These are phyloP conservation scores for Dromas ardeola DNA, from an alignment of 2,113 vertebrate species.

Conservation along the genomic window DNA sequence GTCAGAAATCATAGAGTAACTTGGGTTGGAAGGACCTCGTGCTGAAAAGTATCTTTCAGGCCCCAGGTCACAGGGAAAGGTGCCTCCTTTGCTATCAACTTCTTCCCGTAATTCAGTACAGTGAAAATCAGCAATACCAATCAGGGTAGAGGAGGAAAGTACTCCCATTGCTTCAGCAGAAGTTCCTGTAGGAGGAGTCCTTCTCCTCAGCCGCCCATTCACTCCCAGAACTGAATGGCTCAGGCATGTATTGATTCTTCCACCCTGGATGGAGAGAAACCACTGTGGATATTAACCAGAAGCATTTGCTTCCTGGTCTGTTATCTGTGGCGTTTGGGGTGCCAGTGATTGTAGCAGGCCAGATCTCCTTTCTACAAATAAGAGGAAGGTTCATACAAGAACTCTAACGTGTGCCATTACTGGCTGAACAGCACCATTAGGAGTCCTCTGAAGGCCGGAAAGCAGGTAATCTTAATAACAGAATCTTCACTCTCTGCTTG, in stretches of 20 bases:
- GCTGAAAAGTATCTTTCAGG: background rate
- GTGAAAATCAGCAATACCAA: background rate
- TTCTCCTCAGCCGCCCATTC: background rate
- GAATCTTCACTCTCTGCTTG: background rate
- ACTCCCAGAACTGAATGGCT: background rate
- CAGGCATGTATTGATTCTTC: background rate
- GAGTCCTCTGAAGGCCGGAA: conserved; percentile 11
- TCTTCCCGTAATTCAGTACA: background rate
- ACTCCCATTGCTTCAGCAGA: background rate
- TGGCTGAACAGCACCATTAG: background rate
- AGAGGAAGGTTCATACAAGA: background rate
- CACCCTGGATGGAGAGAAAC: background rate
- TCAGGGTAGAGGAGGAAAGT: background rate
- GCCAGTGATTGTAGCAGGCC: background rate
- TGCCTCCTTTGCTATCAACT: background rate
- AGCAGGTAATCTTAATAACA: background rate
- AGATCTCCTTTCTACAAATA: background rate
- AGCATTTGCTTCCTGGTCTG: background rate
- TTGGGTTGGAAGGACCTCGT: background rate
- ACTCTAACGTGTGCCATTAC: background rate
- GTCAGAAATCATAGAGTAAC: background rate
- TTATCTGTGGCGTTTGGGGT: background rate
- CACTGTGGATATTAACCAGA: background rate
- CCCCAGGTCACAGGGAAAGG: background rate
- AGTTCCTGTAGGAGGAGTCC: background rate